Conservation (phyloP, 2,113 vertebrate species). For the Lagopus muta region DNA sequence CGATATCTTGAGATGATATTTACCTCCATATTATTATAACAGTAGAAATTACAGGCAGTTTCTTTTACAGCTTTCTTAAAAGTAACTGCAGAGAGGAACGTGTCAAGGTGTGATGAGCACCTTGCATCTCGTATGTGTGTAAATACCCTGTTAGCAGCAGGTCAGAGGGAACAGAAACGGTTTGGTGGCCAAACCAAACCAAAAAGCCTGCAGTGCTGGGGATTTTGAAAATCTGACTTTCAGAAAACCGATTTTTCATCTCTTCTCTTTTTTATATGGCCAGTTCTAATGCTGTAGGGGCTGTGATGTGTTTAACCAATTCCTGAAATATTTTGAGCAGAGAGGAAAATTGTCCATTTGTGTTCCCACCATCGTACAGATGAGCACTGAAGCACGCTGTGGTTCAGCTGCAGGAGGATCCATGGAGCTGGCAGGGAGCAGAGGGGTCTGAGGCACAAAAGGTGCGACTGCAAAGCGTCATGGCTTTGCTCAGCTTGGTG, state of each 20-base stretch:
- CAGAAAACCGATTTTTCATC: neutral
- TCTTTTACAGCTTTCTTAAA: neutral
- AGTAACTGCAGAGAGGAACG: neutral
- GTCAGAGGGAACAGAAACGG: neutral
- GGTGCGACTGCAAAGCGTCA: neutral
- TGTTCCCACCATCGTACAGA: neutral
- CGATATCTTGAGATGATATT: neutral
- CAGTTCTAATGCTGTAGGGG: neutral
- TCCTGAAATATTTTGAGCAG: neutral
- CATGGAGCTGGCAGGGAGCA: neutral
- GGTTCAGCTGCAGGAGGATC: too few species aligned
- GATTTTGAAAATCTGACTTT: neutral
- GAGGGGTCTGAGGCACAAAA: neutral
- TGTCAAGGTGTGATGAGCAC: neutral
- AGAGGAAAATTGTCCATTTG: neutral
- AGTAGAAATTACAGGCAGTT: neutral
- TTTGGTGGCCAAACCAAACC: neutral
- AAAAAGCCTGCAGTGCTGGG: neutral
- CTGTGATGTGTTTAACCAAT: neutral
- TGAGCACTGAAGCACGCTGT: neutral
- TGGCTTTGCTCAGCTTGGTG: neutral
- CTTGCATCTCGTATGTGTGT: neutral
- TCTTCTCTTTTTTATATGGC: fast-evolving
- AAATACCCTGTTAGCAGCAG: neutral
- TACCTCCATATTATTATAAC: neutral